Evolutionary conservation across 2,113 vertebrate genomes (phyloP).

Genomic region (Thunnus maccoyii): DNA sequence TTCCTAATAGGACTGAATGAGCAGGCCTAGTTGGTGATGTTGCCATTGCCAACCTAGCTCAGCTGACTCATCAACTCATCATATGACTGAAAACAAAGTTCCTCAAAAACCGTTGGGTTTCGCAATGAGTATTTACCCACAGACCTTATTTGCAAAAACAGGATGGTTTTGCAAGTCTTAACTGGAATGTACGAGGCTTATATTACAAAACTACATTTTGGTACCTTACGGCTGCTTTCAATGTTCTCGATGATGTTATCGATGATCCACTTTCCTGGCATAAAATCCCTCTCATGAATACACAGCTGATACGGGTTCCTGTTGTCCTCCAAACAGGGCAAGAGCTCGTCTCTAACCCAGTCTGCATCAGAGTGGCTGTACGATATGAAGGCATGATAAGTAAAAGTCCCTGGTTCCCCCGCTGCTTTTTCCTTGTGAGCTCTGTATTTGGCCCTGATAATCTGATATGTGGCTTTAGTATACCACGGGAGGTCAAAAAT

Average conservation of each 20-base stretch:
- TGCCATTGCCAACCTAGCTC: neutral
- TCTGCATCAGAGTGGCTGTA: constrained; percentile 88
- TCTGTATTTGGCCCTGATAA: constrained; percentile 86
- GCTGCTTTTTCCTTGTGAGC: constrained; percentile 69
- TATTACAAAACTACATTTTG: neutral
- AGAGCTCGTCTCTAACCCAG: constrained; percentile 87
- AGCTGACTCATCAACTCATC: neutral
- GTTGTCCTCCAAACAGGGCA: constrained; percentile 84
- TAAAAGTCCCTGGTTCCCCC: constrained; percentile 43
- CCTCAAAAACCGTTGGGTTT: neutral
- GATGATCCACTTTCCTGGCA: constrained; percentile 90
- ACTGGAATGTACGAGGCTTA: neutral
- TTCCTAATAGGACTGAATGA: too few species aligned
- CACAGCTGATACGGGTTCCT: constrained; percentile 86
- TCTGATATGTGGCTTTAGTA: constrained; percentile 84
- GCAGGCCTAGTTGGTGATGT: neutral
- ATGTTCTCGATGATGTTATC: constrained; percentile 93
- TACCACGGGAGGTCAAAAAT: constrained; percentile 88
- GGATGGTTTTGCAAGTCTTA: neutral
- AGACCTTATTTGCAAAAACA: neutral
- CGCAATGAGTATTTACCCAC: neutral
- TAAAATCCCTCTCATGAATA: constrained; percentile 91
- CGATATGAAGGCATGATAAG: constrained; percentile 90
- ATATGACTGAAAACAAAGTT: neutral
- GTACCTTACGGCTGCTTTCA: constrained; percentile 88